Evolutionary conservation across 2,113 vertebrate species (phyloP), one percentile per base, ranked within the genome.

Genomic region (Electrona antarctica): DNA sequence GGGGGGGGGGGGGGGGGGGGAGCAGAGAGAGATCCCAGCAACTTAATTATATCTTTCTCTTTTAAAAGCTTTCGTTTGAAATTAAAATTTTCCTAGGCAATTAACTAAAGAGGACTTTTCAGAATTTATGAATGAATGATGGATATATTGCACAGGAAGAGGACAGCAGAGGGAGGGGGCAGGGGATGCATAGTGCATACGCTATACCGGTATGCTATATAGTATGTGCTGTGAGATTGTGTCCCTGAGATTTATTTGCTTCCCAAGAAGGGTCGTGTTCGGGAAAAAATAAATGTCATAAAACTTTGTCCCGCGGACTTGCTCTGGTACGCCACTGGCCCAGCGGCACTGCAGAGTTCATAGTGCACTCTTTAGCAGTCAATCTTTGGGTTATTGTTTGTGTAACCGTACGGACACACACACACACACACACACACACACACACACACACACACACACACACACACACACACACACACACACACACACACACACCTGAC

Each of bases 51-150:
- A 85, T 88, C 83, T 91, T 86, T 88, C 82, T 90, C 85, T 85
- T 92, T 88, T 89, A 85, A 93, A 90, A 92, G 90, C 89, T 92
- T 90, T 92, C 74, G 48, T 90, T 91, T 88, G 75, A 87, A 90
- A 91, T 89, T 88, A 88, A 78, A 90, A 4, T 88, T 87, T 86
- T 88, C 84, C 84, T 61, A 82, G 79, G 83, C 86, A 91, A 90
- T 93, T 90, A 92, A 87, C 80, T 88, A 84, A 90, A 93, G 84
- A 90, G 91, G 86, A 87, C 81, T 85, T 91, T 90, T 88, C 83
- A 86, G 87, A 88, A 88, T 92, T 88, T 92, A 89, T 89, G 88
- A 92, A 89, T 90, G 84, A 90, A 82, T 86, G 88, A 90, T 90
- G 86, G 90, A 91, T 92, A 88, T 92, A 88, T 85, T 79, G 85